Conservation (phyloP, 2,113 vertebrate genomes). For the Stegostoma tigrinum region DNA sequence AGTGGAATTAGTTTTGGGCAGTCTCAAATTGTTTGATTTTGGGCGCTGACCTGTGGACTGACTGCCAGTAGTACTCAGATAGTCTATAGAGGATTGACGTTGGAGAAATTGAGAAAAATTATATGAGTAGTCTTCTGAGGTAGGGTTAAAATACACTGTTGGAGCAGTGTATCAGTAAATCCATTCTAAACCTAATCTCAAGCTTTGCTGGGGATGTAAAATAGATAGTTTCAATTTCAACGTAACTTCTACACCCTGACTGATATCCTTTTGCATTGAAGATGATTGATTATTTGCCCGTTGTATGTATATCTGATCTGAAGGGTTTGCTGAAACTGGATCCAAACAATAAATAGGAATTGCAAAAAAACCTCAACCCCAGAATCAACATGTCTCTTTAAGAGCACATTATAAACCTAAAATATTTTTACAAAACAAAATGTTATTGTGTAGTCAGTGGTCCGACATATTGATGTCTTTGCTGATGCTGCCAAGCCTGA, state of each 20-base stretch:
- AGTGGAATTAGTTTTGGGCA: neutral
- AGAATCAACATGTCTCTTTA: constrained; percentile 11
- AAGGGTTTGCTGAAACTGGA: neutral
- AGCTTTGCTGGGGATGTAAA: neutral
- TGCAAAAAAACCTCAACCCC: neutral
- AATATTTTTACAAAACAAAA: neutral
- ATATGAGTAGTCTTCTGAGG: neutral
- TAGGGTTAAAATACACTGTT: neutral
- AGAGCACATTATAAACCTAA: constrained; percentile 24
- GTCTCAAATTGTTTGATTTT: neutral
- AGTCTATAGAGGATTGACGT: neutral
- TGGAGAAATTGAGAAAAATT: neutral
- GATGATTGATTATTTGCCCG: neutral
- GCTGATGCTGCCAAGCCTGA: constrained; percentile 32
- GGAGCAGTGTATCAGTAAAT: neutral
- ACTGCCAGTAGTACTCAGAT: neutral
- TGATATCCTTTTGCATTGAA: neutral
- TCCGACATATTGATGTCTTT: constrained; percentile 33
- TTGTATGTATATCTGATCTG: neutral
- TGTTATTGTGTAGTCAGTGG: constrained; percentile 31
- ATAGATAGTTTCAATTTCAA: neutral
- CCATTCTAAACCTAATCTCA: neutral
- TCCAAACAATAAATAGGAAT: neutral
- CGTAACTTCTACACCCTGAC: neutral
- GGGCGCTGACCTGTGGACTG: neutral